phyloP scores from a whole-genome alignment of 2,888 invertebrate species.

The Punctoribates punctum region DNA sequence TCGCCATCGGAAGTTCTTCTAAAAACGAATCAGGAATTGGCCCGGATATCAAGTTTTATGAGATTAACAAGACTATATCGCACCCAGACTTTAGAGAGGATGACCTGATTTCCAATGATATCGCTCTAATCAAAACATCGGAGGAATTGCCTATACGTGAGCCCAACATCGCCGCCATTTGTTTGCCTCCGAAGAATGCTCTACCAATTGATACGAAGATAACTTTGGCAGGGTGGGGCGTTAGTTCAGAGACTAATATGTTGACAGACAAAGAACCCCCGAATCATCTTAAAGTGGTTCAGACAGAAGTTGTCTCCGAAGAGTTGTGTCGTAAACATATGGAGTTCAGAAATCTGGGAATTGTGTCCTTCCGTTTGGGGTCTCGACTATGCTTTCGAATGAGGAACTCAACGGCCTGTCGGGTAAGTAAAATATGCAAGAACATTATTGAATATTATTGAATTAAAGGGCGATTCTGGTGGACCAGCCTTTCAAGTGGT shows the following conservation, averaged over 20 bases:
- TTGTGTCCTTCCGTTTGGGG: not conserved
- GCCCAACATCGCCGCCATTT: not conserved
- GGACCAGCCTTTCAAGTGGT: not conserved
- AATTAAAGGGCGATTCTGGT: not conserved
- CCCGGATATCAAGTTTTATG: no score
- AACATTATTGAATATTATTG: not conserved
- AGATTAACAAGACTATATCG: no score
- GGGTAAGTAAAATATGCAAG: not conserved
- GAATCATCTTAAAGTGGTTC: not conserved
- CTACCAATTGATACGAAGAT: not conserved
- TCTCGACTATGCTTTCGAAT: not conserved
- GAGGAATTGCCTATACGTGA: no score
- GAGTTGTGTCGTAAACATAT: not conserved
- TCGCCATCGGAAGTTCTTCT: no score
- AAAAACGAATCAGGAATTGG: no score
- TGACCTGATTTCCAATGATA: constrained; percentile 28
- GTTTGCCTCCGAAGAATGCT: not conserved
- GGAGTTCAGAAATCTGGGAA: not conserved
- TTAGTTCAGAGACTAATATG: not conserved
- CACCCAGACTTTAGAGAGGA: no score
- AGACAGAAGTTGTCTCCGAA: not conserved
- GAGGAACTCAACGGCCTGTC: not conserved
- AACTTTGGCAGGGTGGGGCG: not conserved
- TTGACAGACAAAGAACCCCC: not conserved
- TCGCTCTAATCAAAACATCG: not conserved